These are phyloP conservation scores for Hemitrygon akajei DNA, from an alignment of 2,797 vertebrate species.

Conservation along the genomic window DNA sequence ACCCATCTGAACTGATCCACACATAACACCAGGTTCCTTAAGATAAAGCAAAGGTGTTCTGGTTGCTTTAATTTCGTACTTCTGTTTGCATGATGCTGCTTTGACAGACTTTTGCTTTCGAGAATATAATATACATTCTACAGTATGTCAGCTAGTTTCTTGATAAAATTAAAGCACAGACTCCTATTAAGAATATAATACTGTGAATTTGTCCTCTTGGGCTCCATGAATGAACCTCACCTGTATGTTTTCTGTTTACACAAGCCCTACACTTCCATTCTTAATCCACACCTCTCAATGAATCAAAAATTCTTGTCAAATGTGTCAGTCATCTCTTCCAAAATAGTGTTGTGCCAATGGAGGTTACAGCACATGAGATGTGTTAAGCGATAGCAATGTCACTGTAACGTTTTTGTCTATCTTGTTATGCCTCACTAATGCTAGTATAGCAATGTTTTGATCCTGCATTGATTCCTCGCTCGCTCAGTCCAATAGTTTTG, in stretches of 20 bases:
- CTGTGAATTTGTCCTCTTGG: background rate
- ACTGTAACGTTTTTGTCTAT: slow-evolving; percentile 5
- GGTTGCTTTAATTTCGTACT: background rate
- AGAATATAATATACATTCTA: background rate
- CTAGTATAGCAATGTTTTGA: background rate
- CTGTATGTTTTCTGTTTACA: background rate
- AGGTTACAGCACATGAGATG: slow-evolving; percentile 8
- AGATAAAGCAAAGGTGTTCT: no score
- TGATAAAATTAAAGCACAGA: background rate
- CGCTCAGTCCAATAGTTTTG: background rate
- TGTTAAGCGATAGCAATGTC: slow-evolving; percentile 17
- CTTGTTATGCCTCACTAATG: background rate
- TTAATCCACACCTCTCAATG: slow-evolving; percentile 8
- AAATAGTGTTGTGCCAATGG: slow-evolving; percentile 7
- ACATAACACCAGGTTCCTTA: background rate
- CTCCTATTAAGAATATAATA: background rate
- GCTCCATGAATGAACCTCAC: background rate
- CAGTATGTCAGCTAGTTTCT: background rate
- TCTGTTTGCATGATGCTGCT: background rate
- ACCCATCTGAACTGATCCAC: background rate
- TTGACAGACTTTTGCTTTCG: background rate
- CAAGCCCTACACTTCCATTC: background rate
- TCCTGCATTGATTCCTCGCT: background rate
- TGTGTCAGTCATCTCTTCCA: slow-evolving; percentile 7
- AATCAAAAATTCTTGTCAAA: background rate